Evolutionary conservation across 2,113 vertebrate species (phyloP).

Genomic region (Paralichthys olivaceus): DNA sequence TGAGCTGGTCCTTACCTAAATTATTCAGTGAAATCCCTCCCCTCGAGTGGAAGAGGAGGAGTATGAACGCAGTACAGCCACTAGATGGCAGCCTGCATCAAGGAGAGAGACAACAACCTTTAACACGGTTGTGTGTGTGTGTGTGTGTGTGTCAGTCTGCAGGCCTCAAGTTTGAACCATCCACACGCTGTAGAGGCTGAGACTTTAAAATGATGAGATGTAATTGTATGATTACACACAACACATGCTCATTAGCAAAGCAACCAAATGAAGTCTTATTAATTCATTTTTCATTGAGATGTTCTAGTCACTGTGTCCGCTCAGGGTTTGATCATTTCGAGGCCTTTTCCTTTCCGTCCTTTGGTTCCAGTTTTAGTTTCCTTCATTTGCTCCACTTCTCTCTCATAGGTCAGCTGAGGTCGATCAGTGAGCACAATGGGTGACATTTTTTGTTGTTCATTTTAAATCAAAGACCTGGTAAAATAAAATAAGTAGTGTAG

Average conservation of each 20-base stretch:
- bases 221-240: no score
- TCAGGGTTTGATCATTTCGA: background rate
- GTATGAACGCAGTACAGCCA: slow-evolving; percentile 24
- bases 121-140: background rate
- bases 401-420: background rate
- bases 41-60: background rate
- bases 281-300: no score
- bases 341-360: background rate
- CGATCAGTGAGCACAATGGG: background rate
- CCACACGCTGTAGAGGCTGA: background rate
- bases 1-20: no score
- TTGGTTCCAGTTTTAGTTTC: no score
- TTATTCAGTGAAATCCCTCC: no score
- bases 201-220: background rate
- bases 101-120: background rate
- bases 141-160: background rate
- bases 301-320: background rate
- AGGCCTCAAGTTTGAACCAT: background rate
- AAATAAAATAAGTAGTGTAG: background rate
- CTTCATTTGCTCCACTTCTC: no score
- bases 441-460: no score
- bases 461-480: no score
- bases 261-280: no score
- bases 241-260: no score
- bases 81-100: slow-evolving; percentile 56